Evolutionary conservation across 2,888 invertebrate genomes (phyloP), one percentile per base, ranked within the genome.

Genomic region (Loripinus fragilis): DNA sequence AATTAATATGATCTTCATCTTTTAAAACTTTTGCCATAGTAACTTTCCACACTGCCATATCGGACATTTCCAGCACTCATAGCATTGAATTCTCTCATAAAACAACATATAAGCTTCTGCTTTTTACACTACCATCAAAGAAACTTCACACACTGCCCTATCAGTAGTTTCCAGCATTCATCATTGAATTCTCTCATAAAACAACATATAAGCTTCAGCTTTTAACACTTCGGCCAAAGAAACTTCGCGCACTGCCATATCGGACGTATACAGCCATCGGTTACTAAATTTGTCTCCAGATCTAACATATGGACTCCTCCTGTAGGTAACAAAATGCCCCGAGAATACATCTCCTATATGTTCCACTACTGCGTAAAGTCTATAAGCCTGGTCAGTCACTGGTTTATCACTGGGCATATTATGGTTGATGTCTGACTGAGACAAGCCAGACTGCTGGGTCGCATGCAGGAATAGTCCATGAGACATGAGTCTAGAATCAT

Each of bases 271-370:
- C 94, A 96, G 97, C 98, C 98, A 98, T 83, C 96, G 96, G 74
- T 80, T 88, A 55, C 86, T 90, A 82, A 84, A 87, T 87, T 79
- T 88, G 86, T 87, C 87, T 66, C 87, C 80, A 48, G 76, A 35
- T 48, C 88, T 88, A 55, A 89, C 78, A 2, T 89, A 80, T 2
- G 94, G 92, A 93, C 94, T 92, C 42, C 97, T 95, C 79, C 98
- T 95, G 94, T 98, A 98, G 65, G 98, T 98, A 80, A 98, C 96
- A 95, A 98, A 99, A 95, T 99, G 99, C 0, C 99, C 99, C 66
- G 97, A 96, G 92, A 96, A 96, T 15, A 97, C 97, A 67, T 97
- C 97, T 2, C 98, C 98, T 84, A 97, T 95, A 94, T 98, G 98
- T 83, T 97, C 97, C 66, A 98, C 96, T 10, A 98, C 98, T 1